Base-by-base conservation (phyloP, 1,140 invertebrate species). In the Zeugodacus cucurbitae region DNA sequence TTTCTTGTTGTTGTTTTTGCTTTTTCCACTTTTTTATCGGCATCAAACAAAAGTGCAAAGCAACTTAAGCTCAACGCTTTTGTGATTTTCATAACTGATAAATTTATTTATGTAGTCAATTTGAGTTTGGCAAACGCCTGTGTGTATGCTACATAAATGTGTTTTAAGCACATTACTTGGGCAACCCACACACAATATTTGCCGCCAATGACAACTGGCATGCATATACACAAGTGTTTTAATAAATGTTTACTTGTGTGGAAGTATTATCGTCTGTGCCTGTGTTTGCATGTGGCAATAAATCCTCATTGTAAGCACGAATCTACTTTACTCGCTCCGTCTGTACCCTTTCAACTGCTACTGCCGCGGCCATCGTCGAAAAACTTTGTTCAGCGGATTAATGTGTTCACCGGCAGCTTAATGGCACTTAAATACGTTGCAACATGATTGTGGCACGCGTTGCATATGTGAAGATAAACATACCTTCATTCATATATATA, bases 81-180 rank as follows among this genome's bases (percentile, higher is more conserved):
- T 82, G 41, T 48, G 26, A 82, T 82, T 82, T 82, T 82, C 74
- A 82, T 82, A 82, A 82, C 44, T 82, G 74, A 82, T 54, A 82
- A 82, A 82, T 82, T 82, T 54, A 82, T 82, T 82, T 82, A 82
- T 82, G 11, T 82, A 17, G 41, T 29, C 44, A 29, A 82, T 82
- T 82, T 29, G 3, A 26, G 10, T 29, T 26, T 29, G n/a, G 44
- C 74, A 82, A 82, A 41, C 74, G 44, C 74, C 74, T 48, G 3
- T 48, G 26, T 44, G n/a, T 82, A 54, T 82, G 44, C 74, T 11
- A 82, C 1, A 34, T 17, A 70, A 29, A 70, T 17, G 14, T 5
- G 11, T 34, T 34, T 26, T 67, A 17, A 22, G 57, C 22, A 8
- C 41, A 44, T 32, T 70, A 37, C 64, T n/a, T n/a, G 1, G 34